Conservation (phyloP, 2,797 vertebrate genomes). For the Pangasius djambal region DNA sequence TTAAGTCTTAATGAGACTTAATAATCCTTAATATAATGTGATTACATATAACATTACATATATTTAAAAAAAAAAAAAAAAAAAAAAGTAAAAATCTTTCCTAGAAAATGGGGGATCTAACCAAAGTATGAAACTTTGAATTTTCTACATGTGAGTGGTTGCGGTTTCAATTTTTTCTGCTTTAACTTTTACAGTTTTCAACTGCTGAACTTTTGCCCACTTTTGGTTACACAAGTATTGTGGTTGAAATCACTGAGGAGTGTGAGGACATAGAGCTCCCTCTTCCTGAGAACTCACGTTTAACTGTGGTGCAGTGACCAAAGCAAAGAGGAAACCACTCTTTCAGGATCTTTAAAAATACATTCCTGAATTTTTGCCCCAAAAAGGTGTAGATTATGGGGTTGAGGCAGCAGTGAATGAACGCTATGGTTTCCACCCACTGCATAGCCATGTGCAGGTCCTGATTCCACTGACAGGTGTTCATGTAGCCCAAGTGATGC, state of each 20-base stretch:
- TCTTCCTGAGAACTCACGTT: constrained; percentile 8
- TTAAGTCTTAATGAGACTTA: too few relatives aligned
- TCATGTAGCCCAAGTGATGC: background rate
- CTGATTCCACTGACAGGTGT: fast-evolving
- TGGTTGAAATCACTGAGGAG: background rate
- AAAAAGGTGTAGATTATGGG: constrained; percentile 78
- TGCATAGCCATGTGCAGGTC: constrained; percentile 46
- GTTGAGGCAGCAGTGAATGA: constrained; percentile 77
- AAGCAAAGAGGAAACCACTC: constrained; percentile 54
- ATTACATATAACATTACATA: too few relatives aligned
- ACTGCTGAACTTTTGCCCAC: background rate
- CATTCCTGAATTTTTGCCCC: constrained; percentile 73
- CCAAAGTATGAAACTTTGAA: too few relatives aligned
- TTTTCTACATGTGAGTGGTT: too few relatives aligned
- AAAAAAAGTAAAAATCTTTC: too few relatives aligned
- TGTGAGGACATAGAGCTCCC: background rate
- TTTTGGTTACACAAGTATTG: background rate
- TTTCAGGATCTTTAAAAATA: constrained; percentile 59
- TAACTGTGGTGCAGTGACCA: background rate
- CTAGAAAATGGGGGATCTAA: too few relatives aligned
- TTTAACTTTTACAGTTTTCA: too few relatives aligned
- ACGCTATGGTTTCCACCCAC: constrained; percentile 69
- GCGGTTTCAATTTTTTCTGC: too few relatives aligned
- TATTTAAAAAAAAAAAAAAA: too few relatives aligned
- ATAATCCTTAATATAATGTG: too few relatives aligned